phyloP scores from a whole-genome alignment of 2,113 vertebrate genomes.

The Meriones unguiculatus region DNA sequence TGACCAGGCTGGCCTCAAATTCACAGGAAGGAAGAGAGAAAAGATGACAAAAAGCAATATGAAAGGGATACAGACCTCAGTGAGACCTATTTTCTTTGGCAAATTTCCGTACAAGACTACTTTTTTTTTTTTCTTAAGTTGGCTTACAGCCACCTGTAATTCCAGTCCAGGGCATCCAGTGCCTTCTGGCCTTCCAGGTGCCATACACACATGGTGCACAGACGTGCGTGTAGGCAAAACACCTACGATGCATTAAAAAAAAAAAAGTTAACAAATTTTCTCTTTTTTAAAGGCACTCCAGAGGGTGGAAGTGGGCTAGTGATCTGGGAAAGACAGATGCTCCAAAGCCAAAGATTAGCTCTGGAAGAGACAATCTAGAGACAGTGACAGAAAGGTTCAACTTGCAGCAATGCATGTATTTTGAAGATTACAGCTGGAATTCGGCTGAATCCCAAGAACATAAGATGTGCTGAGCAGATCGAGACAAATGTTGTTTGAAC shows the following conservation, averaged over 20 bases:
- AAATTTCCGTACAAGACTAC: background rate
- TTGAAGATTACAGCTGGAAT: background rate
- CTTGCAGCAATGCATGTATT: background rate
- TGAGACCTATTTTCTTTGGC: background rate
- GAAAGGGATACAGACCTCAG: background rate
- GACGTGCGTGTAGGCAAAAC: background rate
- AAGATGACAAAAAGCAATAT: background rate
- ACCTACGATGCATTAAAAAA: background rate
- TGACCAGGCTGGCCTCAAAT: background rate
- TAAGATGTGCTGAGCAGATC: background rate
- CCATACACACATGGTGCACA: background rate
- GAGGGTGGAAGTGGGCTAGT: background rate
- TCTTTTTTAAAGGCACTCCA: background rate
- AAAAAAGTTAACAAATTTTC: background rate
- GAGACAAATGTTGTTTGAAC: background rate
- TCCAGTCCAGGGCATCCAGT: background rate
- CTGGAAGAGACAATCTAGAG: background rate
- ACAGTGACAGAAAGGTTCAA: background rate
- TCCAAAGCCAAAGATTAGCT: background rate
- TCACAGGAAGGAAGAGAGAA: background rate
- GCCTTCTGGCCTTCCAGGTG: background rate
- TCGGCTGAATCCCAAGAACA: background rate
- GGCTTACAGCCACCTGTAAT: background rate
- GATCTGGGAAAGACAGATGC: background rate
- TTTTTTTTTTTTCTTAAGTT: background rate